Conservation (phyloP, 2,113 vertebrate genomes). For the Petroica traversi region DNA sequence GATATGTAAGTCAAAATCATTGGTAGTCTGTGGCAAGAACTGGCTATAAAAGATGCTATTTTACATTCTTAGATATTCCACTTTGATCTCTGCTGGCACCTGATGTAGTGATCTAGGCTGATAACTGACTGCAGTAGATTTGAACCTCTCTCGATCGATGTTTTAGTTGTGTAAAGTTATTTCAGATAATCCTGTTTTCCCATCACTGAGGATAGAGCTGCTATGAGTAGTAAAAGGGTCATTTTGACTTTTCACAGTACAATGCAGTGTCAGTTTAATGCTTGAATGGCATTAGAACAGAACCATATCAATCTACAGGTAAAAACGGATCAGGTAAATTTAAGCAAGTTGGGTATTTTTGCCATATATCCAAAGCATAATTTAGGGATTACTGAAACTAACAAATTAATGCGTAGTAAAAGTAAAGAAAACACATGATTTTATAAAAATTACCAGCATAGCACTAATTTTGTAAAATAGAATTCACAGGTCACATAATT, state of each 20-base stretch:
- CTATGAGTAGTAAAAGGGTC: neutral
- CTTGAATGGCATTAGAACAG: neutral
- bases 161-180: neutral
- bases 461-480: neutral
- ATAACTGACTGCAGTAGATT: neutral
- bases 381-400: neutral
- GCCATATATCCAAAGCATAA: neutral
- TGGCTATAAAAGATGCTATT: neutral
- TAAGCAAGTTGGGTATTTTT: neutral
- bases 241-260: neutral
- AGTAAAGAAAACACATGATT: neutral
- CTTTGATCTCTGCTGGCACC: neutral
- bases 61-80: neutral
- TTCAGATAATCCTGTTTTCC: constrained; percentile 11
- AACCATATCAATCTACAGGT: neutral
- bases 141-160: neutral
- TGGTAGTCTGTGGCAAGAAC: neutral
- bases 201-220: neutral
- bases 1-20: neutral
- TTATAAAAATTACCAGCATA: neutral
- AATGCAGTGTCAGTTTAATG: neutral
- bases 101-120: neutral
- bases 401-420: neutral
- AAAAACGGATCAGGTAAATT: no score
- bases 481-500: neutral